These are phyloP conservation scores for Hymenopus coronatus DNA, from an alignment of 2,888 invertebrate genomes.

Conservation along the genomic window DNA sequence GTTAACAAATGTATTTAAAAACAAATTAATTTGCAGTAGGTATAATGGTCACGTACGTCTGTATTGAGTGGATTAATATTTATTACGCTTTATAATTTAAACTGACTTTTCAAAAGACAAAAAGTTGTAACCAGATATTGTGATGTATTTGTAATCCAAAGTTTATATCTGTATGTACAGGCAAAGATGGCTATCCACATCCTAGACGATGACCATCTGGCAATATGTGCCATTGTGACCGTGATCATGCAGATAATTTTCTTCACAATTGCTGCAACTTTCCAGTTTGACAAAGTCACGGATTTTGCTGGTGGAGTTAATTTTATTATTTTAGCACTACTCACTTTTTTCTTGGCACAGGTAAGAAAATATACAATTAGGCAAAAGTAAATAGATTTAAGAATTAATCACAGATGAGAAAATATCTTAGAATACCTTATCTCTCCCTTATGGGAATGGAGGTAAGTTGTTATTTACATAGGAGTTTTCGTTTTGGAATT, in stretches of 20 bases:
- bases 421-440: too few species aligned
- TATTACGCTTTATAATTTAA: too few species aligned
- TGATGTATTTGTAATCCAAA: not conserved
- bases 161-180: not conserved
- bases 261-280: slow-evolving; percentile 80
- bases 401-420: too few species aligned
- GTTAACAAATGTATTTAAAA: too few species aligned
- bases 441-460: too few species aligned
- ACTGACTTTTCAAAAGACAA: too few species aligned
- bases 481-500: too few species aligned
- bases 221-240: slow-evolving; percentile 81
- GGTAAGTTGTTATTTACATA: too few species aligned
- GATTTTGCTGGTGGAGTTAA: slow-evolving; percentile 93
- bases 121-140: not conserved
- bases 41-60: too few species aligned
- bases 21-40: too few species aligned
- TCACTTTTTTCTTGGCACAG: slow-evolving; percentile 85
- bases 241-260: slow-evolving; percentile 83
- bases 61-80: too few species aligned
- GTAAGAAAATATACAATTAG: slow-evolving; percentile 42
- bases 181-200: slow-evolving; percentile 64
- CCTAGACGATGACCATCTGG: slow-evolving; percentile 80
- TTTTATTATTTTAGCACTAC: slow-evolving; percentile 82
- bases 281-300: slow-evolving; percentile 86
- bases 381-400: too few species aligned